A percentile compares a stretch with the other conserved stretches of the same genome.
phyloP scores from a whole-genome alignment of 2,797 vertebrate species.

The Alectoris magna region DNA sequence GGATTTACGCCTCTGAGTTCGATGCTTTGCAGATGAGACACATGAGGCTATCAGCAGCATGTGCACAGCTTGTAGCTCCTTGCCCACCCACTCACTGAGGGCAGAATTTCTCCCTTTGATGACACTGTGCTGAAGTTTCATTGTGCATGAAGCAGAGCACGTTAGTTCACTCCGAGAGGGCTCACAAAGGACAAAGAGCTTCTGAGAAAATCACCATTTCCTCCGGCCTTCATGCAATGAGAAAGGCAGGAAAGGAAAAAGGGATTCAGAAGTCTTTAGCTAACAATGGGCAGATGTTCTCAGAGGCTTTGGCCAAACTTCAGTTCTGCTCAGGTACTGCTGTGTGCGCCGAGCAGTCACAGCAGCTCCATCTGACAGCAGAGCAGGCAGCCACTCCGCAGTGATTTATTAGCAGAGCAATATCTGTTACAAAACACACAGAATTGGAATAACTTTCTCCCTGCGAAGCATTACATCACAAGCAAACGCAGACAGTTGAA shows the following conservation, averaged over 20 bases:
- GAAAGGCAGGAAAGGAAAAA: slow-evolving; percentile 13
- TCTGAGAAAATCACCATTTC: slow-evolving; percentile 27
- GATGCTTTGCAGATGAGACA: neutral
- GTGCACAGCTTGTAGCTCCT: slow-evolving; percentile 2
- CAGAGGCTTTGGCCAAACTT: neutral
- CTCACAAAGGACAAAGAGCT: slow-evolving; percentile 8
- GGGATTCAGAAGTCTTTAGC: neutral
- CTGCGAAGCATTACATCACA: neutral
- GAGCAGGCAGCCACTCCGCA: neutral
- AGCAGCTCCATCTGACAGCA: neutral
- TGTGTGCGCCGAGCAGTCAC: neutral
- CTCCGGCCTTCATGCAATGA: neutral
- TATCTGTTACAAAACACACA: slow-evolving; percentile 14
- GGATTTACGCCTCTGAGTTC: neutral
- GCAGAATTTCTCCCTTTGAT: slow-evolving; percentile 42
- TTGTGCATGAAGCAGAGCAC: fast-evolving
- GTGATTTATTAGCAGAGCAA: neutral
- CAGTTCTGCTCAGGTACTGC: neutral
- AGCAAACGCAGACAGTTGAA: neutral
- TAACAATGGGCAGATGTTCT: neutral
- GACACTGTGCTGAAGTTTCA: neutral
- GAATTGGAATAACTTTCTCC: neutral
- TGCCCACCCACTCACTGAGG: neutral
- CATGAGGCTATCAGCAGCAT: neutral
- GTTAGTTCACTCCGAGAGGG: neutral